These are phyloP conservation scores for Serinus canaria DNA, from an alignment of 2,113 vertebrate species.

Conservation along the genomic window DNA sequence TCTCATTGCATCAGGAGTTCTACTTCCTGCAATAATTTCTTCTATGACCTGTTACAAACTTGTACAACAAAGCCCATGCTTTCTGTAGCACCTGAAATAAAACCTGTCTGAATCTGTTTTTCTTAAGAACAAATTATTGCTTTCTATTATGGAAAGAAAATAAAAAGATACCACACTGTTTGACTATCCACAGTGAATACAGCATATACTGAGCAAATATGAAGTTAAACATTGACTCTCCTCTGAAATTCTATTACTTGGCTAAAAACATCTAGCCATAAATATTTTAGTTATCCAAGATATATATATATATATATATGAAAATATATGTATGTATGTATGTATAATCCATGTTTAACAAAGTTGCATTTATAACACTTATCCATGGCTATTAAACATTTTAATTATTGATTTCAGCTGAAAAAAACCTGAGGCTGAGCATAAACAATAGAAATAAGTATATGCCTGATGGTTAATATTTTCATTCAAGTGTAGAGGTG, in stretches of 20 bases:
- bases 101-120: neutral
- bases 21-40: neutral
- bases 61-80: neutral
- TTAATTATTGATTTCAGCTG: constrained; percentile 66
- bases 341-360: neutral
- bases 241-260: neutral
- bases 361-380: constrained; percentile 6
- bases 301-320: neutral
- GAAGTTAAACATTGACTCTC: neutral
- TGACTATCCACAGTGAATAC: neutral
- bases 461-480: constrained; percentile 50
- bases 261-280: neutral
- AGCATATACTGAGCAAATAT: neutral
- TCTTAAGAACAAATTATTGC: constrained; percentile 8
- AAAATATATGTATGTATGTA: neutral
- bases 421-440: constrained; percentile 25
- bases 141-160: constrained; percentile 23
- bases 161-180: neutral
- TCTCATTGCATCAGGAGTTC: neutral
- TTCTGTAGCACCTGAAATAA: constrained; percentile 9
- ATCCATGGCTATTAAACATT: constrained; percentile 29
- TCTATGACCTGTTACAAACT: neutral
- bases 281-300: neutral
- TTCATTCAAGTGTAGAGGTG: constrained; percentile 49
- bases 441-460: constrained; percentile 36